phyloP scores from a whole-genome alignment of 2,888 invertebrate species.

The Volucella bombylans region DNA sequence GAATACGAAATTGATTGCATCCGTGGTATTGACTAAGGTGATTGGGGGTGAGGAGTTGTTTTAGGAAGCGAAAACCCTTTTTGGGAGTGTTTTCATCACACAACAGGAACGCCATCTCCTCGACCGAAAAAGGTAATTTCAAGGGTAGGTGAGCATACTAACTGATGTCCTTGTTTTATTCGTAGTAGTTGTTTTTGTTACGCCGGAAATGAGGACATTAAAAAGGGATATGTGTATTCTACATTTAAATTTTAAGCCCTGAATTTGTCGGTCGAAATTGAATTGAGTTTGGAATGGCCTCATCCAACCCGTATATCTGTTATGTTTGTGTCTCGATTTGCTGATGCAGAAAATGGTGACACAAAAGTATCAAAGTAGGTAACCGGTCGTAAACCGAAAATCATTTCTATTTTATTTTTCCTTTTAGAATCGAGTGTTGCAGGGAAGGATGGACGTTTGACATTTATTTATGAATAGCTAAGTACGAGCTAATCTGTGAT shows the following conservation, averaged over 20 bases:
- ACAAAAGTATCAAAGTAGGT: not conserved
- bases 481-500: too few species aligned
- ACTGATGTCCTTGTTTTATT: constrained; percentile 53
- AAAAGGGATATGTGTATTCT: constrained; percentile 64
- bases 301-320: not conserved
- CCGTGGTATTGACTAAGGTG: constrained; percentile 30
- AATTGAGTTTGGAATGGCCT: constrained; percentile 45
- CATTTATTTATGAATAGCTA: too few species aligned
- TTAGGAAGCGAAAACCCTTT: constrained; percentile 29
- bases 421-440: too few species aligned
- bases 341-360: constrained; percentile 20
- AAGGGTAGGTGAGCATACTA: constrained; percentile 71
- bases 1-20: constrained; percentile 71
- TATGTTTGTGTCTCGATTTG: not conserved
- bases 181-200: constrained; percentile 48
- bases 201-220: constrained; percentile 66
- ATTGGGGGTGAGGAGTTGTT: constrained; percentile 25
- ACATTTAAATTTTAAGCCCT: constrained; percentile 68
- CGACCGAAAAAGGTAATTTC: constrained; percentile 69
- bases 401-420: not conserved
- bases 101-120: constrained; percentile 44
- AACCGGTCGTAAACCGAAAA: constrained; percentile 3
- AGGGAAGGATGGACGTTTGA: too few species aligned
- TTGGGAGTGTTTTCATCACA: constrained; percentile 61
- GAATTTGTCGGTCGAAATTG: constrained; percentile 61